phyloP scores from a whole-genome alignment of 30 jellyfish, hydroid and myxozoan genomes.

The Phacellophora camtschatica region DNA sequence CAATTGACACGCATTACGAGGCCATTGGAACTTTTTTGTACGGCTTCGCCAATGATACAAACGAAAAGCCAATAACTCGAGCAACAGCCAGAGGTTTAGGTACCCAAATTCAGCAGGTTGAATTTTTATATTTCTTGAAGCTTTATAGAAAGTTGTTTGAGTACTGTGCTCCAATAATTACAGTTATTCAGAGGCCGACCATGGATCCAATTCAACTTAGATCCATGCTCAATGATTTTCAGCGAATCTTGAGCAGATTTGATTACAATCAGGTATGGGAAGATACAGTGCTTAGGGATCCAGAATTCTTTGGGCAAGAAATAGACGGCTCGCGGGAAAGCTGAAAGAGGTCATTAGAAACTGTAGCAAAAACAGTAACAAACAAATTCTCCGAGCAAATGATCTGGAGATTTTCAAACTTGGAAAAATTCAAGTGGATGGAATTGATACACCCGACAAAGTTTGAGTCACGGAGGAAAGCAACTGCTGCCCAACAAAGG shows the following conservation, averaged over 20 bases:
- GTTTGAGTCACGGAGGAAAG: constrained; percentile 34
- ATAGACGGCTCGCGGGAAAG: constrained; percentile 42
- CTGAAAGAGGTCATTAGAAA: constrained; percentile 17
- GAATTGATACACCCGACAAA: constrained; percentile 48
- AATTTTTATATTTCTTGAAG: neutral
- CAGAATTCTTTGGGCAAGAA: constrained; percentile 48
- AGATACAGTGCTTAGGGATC: constrained; percentile 3
- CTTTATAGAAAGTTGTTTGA: neutral
- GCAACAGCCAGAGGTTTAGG: constrained; percentile 41
- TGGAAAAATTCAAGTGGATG: constrained; percentile 39
- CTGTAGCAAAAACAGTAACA: constrained; percentile 34
- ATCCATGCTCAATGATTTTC: neutral
- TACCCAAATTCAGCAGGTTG: neutral
- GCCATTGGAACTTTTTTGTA: constrained; percentile 26
- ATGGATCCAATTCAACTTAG: neutral
- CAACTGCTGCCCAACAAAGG: constrained; percentile 54
- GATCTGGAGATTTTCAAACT: constrained; percentile 35
- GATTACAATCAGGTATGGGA: constrained; percentile 5
- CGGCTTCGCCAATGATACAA: neutral
- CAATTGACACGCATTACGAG: constrained; percentile 21
- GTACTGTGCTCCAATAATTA: neutral
- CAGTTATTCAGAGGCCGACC: constrained; percentile 12
- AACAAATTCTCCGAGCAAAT: constrained; percentile 24
- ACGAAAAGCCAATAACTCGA: constrained; percentile 16
- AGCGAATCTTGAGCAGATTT: neutral